Evolutionary conservation across 1,140 invertebrate genomes (phyloP), one percentile per base, ranked within the genome.

Genomic region (Coenobita brevimanus): DNA sequence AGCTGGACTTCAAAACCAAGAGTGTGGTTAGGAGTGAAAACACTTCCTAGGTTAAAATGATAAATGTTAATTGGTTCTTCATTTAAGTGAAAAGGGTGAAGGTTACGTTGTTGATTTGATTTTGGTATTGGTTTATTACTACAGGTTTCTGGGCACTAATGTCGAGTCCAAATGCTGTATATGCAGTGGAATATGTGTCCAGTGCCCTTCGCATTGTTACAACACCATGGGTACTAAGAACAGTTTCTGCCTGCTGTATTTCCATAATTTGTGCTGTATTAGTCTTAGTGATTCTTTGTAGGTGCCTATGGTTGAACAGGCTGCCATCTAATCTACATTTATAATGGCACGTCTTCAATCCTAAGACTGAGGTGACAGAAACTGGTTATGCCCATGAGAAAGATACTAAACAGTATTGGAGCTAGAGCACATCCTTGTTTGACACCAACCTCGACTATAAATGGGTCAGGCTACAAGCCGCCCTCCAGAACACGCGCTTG

Each of bases 401-500:
- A 50, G 3, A 50, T 50, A 46, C 27, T 38, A 8, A 79, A 50
- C 21, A 79, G 1, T 21, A 24, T 50, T 17, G 41, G 75, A 13
- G 75, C 75, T 24, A 24, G 24, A 0, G 54, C 75, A 79, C 75
- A 79, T 10, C 75, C 75, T 46, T 79, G 75, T 46, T 46, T 78
- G 13, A 78, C 75, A 46, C 75, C 75, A n/a, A 78, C 41, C 2
- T 33, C 27, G 46, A 46, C 75, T 3, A n/a, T 79, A 36, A 79
- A 50, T 0, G 38, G 75, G 21, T 79, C 43, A 50, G 38, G 54
- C 15, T 4, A 21, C 8, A 50, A 46, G 4, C 15, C 15, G 15
- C 75, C 46, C 21, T 50, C 46, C 43, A 3, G 4, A 79, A 46
- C 75, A 8, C 43, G n/a, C 13, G 41, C 75, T 3, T 50, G 75